Conservation (phyloP, 2,113 vertebrate species). For the Spermophilus dauricus region DNA sequence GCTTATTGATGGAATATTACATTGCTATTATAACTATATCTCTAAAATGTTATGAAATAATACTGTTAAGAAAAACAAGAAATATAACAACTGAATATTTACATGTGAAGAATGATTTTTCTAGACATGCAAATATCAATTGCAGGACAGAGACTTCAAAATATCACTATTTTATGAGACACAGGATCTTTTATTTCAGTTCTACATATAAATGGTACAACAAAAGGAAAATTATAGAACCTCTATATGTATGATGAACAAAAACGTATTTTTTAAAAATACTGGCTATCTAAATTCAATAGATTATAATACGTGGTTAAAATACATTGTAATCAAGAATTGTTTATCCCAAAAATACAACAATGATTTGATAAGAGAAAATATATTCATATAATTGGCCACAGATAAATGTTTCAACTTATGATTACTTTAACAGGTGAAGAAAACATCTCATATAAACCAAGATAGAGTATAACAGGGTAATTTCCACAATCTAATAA, state of each 20-base stretch:
- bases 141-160: background rate
- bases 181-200: background rate
- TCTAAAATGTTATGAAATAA: background rate
- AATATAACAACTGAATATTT: background rate
- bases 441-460: slow-evolving; percentile 6
- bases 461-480: background rate
- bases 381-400: background rate
- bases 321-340: background rate
- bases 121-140: background rate
- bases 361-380: background rate
- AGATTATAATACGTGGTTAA: background rate
- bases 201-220: background rate
- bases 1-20: background rate
- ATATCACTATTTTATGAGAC: background rate
- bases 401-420: background rate
- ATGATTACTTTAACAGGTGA: background rate
- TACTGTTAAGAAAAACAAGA: background rate
- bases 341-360: background rate
- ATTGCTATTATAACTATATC: background rate
- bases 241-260: background rate
- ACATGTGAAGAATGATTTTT: background rate
- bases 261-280: background rate
- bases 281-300: background rate
- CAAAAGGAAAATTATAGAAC: background rate
- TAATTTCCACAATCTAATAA: background rate